phyloP scores from a whole-genome alignment of 2,113 vertebrate species.

The Ceuthmochares aereus region DNA sequence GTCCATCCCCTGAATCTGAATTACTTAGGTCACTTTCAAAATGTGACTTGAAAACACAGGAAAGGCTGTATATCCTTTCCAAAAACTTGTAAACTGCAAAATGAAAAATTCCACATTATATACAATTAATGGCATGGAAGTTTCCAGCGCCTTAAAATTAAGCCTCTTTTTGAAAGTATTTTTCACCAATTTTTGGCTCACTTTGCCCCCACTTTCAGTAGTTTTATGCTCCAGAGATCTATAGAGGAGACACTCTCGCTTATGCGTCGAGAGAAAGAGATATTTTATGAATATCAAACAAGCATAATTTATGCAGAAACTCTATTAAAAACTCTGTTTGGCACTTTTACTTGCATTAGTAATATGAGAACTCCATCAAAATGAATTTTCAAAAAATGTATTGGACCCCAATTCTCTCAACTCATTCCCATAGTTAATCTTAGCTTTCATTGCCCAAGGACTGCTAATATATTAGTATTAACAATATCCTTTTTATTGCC shows the following conservation, averaged over 20 bases:
- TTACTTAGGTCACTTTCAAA: not conserved
- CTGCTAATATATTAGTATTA: slow-evolving; percentile 38
- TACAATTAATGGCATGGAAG: not conserved
- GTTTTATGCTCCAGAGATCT: not conserved
- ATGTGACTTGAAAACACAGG: not conserved
- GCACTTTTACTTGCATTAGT: slow-evolving; percentile 43
- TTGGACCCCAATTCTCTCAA: slow-evolving; percentile 35
- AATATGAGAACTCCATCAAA: slow-evolving; percentile 35
- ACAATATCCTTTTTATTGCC: slow-evolving; percentile 29
- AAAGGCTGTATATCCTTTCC: not conserved
- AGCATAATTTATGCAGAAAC: slow-evolving; percentile 50
- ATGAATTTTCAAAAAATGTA: slow-evolving; percentile 34
- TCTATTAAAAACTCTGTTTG: slow-evolving; percentile 50
- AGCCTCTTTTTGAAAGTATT: not conserved
- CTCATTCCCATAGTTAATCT: slow-evolving; percentile 35
- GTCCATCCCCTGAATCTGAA: not conserved
- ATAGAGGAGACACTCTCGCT: not conserved
- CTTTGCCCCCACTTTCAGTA: not conserved
- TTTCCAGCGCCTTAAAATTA: not conserved
- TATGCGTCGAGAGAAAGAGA: not conserved
- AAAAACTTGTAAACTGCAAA: not conserved
- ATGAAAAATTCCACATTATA: not conserved
- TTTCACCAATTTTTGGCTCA: not conserved
- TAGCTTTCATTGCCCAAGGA: slow-evolving; percentile 41
- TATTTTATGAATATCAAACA: slow-evolving; percentile 43